Evolutionary conservation across 2,797 vertebrate species (phyloP).

Genomic region (Nyctibius grandis): DNA sequence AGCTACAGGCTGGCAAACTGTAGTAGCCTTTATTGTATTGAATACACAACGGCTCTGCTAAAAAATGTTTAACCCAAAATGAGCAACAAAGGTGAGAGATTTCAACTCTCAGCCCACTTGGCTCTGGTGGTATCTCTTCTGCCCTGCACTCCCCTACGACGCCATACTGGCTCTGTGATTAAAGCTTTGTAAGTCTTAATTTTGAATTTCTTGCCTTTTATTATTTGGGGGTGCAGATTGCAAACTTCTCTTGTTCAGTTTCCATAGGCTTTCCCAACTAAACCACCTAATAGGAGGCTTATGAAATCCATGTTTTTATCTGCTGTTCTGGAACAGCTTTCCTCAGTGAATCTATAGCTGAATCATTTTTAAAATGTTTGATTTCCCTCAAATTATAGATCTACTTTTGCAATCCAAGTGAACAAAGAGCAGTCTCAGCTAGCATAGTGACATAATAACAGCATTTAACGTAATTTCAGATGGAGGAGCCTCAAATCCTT

Average conservation of each 20-base stretch:
- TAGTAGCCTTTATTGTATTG: conserved; percentile 26
- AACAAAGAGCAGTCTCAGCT: not conserved
- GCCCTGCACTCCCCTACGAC: not conserved
- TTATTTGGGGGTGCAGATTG: not conserved
- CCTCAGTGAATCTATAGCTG: not conserved
- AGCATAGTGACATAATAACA: conserved; percentile 11
- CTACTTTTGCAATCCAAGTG: not conserved
- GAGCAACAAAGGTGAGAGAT: not conserved
- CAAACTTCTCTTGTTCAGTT: not conserved
- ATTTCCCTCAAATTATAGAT: conserved; percentile 37
- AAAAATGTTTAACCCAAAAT: not conserved
- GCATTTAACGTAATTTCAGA: conserved; percentile 23
- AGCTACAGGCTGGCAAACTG: conserved; percentile 20
- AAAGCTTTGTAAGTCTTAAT: not conserved
- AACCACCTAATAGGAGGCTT: not conserved
- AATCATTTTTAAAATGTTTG: not conserved
- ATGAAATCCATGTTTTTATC: not conserved
- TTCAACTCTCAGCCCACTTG: not conserved
- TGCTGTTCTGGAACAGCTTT: not conserved
- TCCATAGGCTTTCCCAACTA: not conserved
- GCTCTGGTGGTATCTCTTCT: not conserved
- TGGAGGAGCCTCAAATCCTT: not conserved
- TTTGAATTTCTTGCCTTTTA: not conserved
- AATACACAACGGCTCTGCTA: not conserved
- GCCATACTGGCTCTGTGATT: not conserved